phyloP scores from a whole-genome alignment of 2,888 invertebrate species.

The Lobophora halterata region DNA sequence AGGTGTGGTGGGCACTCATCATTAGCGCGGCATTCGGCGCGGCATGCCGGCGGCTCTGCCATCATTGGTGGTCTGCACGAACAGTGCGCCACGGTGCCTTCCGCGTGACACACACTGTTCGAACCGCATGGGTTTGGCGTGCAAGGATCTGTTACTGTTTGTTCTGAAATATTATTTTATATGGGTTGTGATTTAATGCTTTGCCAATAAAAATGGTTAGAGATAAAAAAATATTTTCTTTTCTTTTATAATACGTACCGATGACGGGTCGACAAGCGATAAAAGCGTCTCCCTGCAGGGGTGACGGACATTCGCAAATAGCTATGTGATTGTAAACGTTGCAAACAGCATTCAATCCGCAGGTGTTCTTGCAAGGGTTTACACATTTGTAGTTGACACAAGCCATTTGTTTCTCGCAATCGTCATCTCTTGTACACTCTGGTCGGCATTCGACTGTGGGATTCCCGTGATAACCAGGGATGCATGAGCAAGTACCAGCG shows the following conservation, averaged over 20 bases:
- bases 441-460: slow-evolving; percentile 86
- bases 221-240: too few relatives aligned
- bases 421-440: slow-evolving; percentile 88
- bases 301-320: slow-evolving; percentile 86
- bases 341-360: slow-evolving; percentile 86
- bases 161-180: slow-evolving; percentile 41
- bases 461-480: slow-evolving; percentile 83
- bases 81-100: slow-evolving; percentile 84
- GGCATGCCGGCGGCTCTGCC: slow-evolving; percentile 87
- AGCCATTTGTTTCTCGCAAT: slow-evolving; percentile 85
- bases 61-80: slow-evolving; percentile 85
- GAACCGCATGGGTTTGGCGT: slow-evolving; percentile 86
- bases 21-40: slow-evolving; percentile 88
- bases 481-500: slow-evolving; percentile 82
- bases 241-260: slow-evolving; percentile 51
- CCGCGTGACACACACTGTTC: slow-evolving; percentile 85
- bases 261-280: slow-evolving; percentile 82
- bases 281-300: slow-evolving; percentile 90
- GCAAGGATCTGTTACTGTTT: slow-evolving; percentile 77
- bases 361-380: slow-evolving; percentile 87
- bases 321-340: slow-evolving; percentile 89
- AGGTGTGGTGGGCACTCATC: slow-evolving; percentile 83
- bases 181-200: not conserved
- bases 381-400: slow-evolving; percentile 87
- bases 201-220: not conserved